Evolutionary conservation across 1,140 invertebrate species (phyloP), one percentile per base, ranked within the genome.

Genomic region (Thaumatotibia leucotreta): DNA sequence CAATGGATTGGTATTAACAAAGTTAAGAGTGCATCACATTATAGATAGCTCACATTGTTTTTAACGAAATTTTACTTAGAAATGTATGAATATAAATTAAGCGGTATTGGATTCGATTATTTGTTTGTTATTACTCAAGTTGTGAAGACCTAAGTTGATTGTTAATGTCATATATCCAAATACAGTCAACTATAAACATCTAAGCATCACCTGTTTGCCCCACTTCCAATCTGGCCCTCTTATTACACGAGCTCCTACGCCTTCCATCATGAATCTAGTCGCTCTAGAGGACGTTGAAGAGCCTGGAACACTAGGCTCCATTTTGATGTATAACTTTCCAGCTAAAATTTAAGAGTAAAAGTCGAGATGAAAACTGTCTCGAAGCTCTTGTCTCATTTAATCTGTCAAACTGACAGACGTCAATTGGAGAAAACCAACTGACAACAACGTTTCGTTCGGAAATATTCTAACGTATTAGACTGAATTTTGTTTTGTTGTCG

Each of bases 211-310:
- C 95, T 98, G 98, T 94, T 99, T 99, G 78, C 97, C 97, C 98
- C 98, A 99, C 94, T 99, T 99, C 98, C 98, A 99, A 89, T 99
- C 97, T 64, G 97, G 97, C 23, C 98, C 98, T 79, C 98, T 93
- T 75, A 99, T 98, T 24, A 99, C 98, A 71, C 98, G 92, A 24
- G 97, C 96, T 50, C 98, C 98, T 50, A 99, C 97, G 69, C 97
- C 97, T 92, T 98, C 97, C 95, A 98, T 97, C 92, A 97, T 96
- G 82, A 97, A 95, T 79, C 96, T 92, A 61, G 94, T 94, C 20
- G 93, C 93, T 74, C 95, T 92, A 68, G 93, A 91, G 69, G 93
- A 91, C 64, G 91, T 88, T 67, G 93, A 90, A 58, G 89, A 89
- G 68, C 89, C 86, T 67, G 92, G 58, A 50, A 77, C 72, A 72